Conservation (phyloP, 1,140 invertebrate species). For the Euschistus heros region DNA sequence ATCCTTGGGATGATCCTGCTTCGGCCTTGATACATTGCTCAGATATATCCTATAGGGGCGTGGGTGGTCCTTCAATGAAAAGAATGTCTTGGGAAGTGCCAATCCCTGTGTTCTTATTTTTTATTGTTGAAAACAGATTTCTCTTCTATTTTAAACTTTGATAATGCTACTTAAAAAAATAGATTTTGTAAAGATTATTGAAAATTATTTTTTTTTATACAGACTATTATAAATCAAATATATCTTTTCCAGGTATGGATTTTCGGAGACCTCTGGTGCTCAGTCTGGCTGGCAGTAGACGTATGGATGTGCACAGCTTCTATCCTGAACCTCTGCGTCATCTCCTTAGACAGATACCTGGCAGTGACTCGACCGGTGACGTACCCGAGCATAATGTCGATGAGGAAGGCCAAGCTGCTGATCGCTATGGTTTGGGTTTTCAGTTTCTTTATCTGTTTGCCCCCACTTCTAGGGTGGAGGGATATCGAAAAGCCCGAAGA, state of each 20-base stretch:
- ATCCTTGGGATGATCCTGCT: too few relatives aligned
- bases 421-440: conserved; percentile 87
- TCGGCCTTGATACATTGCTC: too few relatives aligned
- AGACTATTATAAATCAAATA: too few relatives aligned
- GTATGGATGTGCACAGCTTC: conserved; percentile 96
- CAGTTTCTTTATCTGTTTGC: conserved; percentile 93
- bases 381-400: conserved; percentile 88
- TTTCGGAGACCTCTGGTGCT: conserved; percentile 84
- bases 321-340: conserved; percentile 84
- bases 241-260: conserved; percentile 73
- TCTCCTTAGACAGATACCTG: conserved; percentile 86
- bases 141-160: too few relatives aligned
- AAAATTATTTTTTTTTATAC: too few relatives aligned
- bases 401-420: conserved; percentile 71
- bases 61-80: too few relatives aligned
- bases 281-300: conserved; percentile 85
- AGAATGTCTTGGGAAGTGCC: too few relatives aligned
- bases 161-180: too few relatives aligned
- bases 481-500: conserved; percentile 41
- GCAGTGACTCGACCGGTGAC: conserved; percentile 87
- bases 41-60: too few relatives aligned
- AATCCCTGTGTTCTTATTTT: too few relatives aligned
- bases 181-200: too few relatives aligned
- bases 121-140: too few relatives aligned
- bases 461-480: conserved; percentile 89